These are phyloP conservation scores for Rhagologus leucostigma DNA, from an alignment of 2,113 vertebrate genomes.

Conservation along the genomic window DNA sequence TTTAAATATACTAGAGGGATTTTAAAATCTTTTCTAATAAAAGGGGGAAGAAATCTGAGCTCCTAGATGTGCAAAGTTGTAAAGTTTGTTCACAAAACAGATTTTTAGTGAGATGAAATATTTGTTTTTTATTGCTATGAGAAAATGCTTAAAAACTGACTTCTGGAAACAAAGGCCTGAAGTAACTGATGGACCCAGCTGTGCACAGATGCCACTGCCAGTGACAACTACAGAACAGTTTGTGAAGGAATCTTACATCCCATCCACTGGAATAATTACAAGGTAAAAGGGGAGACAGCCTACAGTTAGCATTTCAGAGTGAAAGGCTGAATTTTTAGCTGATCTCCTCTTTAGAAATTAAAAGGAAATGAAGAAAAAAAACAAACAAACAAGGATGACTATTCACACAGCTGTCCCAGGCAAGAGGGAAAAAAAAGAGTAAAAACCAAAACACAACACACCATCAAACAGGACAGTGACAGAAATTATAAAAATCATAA, in stretches of 20 bases:
- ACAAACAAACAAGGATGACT: neutral
- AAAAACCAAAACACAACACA: neutral
- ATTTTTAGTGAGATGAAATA: neutral
- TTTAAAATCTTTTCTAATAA: neutral
- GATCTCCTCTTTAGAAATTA: neutral
- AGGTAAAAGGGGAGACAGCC: neutral
- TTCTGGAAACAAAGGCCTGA: neutral
- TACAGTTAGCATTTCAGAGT: neutral
- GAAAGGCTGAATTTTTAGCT: neutral
- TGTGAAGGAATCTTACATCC: neutral
- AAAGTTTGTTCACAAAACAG: neutral
- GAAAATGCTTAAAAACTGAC: neutral
- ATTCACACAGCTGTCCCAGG: neutral
- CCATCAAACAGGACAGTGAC: neutral
- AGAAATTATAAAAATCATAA: neutral
- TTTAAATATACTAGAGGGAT: neutral
- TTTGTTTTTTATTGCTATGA: neutral
- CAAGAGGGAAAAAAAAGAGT: neutral
- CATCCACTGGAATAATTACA: neutral
- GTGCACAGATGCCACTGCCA: neutral
- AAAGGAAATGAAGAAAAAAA: neutral
- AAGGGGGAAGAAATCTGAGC: neutral
- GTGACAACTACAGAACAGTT: neutral
- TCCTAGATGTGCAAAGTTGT: neutral
- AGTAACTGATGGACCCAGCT: neutral